phyloP scores from a whole-genome alignment of 2,113 vertebrate species.

The Oceanodroma tethys region DNA sequence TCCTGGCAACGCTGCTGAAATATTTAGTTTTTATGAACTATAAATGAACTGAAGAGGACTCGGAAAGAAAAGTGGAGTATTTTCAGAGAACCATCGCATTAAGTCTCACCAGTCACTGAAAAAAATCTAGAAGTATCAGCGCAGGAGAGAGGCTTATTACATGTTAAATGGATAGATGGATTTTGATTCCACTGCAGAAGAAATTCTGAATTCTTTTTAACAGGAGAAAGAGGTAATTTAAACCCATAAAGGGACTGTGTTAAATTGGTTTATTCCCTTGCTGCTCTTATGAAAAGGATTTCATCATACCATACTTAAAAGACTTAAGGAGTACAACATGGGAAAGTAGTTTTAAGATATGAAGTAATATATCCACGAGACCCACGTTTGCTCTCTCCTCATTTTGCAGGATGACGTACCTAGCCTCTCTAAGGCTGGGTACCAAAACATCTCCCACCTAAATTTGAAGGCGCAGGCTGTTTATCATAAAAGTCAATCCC shows the following conservation, averaged over 20 bases:
- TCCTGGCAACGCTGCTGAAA: not conserved
- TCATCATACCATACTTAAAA: not conserved
- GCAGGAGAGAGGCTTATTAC: not conserved
- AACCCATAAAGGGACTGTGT: not conserved
- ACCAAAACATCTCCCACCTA: not conserved
- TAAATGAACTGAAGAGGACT: not conserved
- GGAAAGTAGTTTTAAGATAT: not conserved
- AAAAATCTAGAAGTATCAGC: not conserved
- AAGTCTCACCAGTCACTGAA: not conserved
- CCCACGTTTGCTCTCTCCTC: not conserved
- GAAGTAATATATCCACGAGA: accelerated
- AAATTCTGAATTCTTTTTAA: not conserved
- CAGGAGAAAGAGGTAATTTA: not conserved
- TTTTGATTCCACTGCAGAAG: not conserved
- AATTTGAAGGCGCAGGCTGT: not conserved
- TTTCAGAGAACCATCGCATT: not conserved
- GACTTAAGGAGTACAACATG: not conserved
- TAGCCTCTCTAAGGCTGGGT: accelerated
- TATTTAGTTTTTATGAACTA: not conserved
- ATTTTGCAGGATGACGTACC: not conserved
- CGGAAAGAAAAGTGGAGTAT: not conserved
- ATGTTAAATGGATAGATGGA: not conserved
- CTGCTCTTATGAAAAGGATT: not conserved
- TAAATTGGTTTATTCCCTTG: not conserved
- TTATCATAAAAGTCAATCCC: not conserved